Conservation (phyloP, 1,140 invertebrate species). For the Chymomyza costata region DNA sequence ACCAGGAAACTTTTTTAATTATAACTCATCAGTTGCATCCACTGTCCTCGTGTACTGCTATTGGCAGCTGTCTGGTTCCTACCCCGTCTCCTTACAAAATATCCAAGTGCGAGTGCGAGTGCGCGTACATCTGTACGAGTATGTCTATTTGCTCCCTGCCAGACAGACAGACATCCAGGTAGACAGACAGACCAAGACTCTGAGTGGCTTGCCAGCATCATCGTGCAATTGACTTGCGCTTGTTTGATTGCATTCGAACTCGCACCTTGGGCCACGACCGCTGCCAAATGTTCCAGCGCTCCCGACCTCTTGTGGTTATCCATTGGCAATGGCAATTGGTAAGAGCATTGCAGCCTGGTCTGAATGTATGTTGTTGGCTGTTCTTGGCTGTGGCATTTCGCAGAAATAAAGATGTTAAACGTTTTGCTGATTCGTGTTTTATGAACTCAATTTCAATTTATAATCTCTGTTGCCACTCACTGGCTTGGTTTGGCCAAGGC, state of each 20-base stretch:
- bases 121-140: constrained; percentile 37
- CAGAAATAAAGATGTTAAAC: constrained; percentile 74
- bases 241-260: constrained; percentile 72
- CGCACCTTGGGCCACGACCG: constrained; percentile 48
- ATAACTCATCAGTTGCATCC: no score
- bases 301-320: neutral
- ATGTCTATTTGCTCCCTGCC: constrained; percentile 53
- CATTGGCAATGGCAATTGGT: constrained; percentile 4
- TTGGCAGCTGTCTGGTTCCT: constrained; percentile 23
- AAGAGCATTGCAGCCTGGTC: constrained; percentile 18
- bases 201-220: constrained; percentile 15
- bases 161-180: constrained; percentile 4
- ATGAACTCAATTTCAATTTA: constrained; percentile 75
- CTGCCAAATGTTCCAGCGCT: constrained; percentile 7
- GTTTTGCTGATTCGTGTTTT: constrained; percentile 75
- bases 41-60: no score
- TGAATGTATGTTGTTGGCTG: constrained; percentile 13
- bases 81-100: constrained; percentile 9
- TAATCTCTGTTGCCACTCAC: constrained; percentile 73
- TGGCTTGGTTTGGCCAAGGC: no score
- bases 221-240: constrained; percentile 66
- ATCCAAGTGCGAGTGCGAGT: constrained; percentile 34
- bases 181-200: constrained; percentile 24
- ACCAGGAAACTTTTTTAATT: no score
- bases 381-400: constrained; percentile 55